These are phyloP conservation scores for Epinotia ramella DNA, from an alignment of 2,888 invertebrate species.

Conservation along the genomic window DNA sequence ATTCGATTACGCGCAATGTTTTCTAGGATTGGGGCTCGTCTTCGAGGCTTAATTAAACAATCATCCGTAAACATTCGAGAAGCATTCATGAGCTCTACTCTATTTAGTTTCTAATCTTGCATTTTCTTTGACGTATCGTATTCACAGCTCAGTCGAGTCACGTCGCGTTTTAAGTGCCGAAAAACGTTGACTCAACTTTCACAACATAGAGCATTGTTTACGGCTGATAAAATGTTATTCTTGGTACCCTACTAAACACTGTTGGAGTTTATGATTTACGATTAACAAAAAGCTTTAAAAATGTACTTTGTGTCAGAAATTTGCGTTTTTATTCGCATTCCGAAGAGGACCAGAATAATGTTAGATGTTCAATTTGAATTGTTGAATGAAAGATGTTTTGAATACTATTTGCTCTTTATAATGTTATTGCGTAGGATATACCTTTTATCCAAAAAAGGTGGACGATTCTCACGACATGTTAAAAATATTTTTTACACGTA, in stretches of 20 bases:
- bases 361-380: neutral
- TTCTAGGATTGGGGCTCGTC: too few relatives aligned
- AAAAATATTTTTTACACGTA: too few relatives aligned
- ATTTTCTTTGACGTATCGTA: constrained; percentile 8
- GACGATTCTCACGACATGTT: too few relatives aligned
- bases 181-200: neutral
- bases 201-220: neutral
- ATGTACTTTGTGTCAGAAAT: neutral
- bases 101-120: neutral
- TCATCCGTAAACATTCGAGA: too few relatives aligned
- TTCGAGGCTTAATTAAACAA: too few relatives aligned
- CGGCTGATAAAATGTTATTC: neutral
- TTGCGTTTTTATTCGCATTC: neutral
- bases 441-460: too few relatives aligned
- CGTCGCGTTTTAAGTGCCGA: constrained; percentile 18
- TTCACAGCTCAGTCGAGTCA: neutral
- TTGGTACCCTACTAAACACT: neutral
- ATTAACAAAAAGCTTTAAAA: constrained; percentile 15
- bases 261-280: constrained; percentile 10
- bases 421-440: too few relatives aligned
- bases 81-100: too few relatives aligned
- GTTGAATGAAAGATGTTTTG: constrained; percentile 5
- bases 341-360: neutral
- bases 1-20: too few relatives aligned
- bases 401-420: neutral